phyloP scores from a whole-genome alignment of 2,113 vertebrate genomes.

The Siniperca chuatsi region DNA sequence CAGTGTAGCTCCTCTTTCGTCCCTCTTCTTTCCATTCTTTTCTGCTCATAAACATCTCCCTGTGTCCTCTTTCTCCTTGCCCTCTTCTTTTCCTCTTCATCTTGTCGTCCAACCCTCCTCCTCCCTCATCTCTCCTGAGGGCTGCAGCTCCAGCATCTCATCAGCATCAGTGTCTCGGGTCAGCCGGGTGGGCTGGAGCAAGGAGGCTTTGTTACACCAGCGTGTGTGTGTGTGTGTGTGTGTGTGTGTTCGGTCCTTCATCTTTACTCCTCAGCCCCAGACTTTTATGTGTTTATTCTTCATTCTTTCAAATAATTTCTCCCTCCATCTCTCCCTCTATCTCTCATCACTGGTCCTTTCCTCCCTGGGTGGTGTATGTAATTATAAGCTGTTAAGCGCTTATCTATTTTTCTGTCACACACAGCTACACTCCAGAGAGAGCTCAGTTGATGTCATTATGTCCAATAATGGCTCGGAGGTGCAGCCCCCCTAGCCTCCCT shows the following conservation, averaged over 20 bases:
- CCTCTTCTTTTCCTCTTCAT: conserved; percentile 49
- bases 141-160: conserved; percentile 68
- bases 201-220: conserved; percentile 51
- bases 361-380: conserved; percentile 67
- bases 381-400: conserved; percentile 77
- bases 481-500: conserved; percentile 16
- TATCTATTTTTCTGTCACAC: conserved; percentile 76
- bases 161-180: conserved; percentile 76
- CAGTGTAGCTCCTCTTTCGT: not conserved
- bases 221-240: conserved; percentile 11
- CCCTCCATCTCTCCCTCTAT: conserved; percentile 1
- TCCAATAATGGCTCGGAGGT: conserved; percentile 72
- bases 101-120: conserved; percentile 32
- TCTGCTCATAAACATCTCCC: not conserved
- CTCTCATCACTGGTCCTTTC: conserved; percentile 5
- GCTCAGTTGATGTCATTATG: conserved; percentile 78
- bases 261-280: conserved; percentile 1
- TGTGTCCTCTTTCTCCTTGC: conserved; percentile 10
- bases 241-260: not conserved
- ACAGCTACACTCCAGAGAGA: conserved; percentile 70
- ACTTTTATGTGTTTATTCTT: conserved; percentile 34
- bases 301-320: conserved; percentile 33
- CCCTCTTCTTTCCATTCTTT: not conserved
- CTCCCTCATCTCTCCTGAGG: conserved; percentile 66
- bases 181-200: conserved; percentile 53